Conservation (phyloP, 2,888 invertebrate species). For the Chrysotoxum bicinctum region DNA sequence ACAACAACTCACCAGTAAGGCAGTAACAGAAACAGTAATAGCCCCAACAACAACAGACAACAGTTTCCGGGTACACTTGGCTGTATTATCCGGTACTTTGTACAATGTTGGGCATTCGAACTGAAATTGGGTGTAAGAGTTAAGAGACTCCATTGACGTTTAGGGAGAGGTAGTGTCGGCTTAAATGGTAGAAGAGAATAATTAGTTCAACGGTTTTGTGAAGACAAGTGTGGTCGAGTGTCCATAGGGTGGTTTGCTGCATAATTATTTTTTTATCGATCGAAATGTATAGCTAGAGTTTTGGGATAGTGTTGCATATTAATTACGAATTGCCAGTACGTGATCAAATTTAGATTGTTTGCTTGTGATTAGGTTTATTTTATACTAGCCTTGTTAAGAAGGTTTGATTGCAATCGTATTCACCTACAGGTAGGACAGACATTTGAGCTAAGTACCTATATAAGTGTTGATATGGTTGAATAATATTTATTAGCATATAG, state of each 20-base stretch:
- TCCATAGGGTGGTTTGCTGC: slow-evolving; percentile 7
- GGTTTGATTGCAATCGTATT: neutral
- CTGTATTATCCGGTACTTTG: slow-evolving; percentile 61
- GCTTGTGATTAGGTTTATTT: slow-evolving; percentile 1
- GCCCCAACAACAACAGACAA: slow-evolving; percentile 20
- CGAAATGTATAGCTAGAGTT: slow-evolving; percentile 11
- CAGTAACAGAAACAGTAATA: slow-evolving; percentile 1
- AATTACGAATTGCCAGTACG: slow-evolving; percentile 21
- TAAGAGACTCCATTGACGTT: slow-evolving; percentile 8
- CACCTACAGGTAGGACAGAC: slow-evolving; percentile 8
- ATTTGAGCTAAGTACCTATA: neutral
- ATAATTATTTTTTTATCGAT: slow-evolving; percentile 30
- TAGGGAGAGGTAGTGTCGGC: slow-evolving; percentile 44
- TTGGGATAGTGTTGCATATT: slow-evolving; percentile 30
- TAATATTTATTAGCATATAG: neutral
- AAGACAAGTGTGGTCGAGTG: slow-evolving; percentile 30
- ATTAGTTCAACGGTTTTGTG: slow-evolving; percentile 64
- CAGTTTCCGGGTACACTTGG: slow-evolving; percentile 70
- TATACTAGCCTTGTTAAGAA: slow-evolving; percentile 16
- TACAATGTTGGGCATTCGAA: slow-evolving; percentile 2
- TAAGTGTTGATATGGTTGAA: neutral
- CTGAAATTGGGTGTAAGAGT: slow-evolving; percentile 42
- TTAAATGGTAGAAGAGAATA: slow-evolving; percentile 62
- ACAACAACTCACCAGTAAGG: slow-evolving; percentile 34
- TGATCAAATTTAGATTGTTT: slow-evolving; percentile 23